Conservation (phyloP, 2,797 vertebrate genomes). For the Scyliorhinus canicula region DNA sequence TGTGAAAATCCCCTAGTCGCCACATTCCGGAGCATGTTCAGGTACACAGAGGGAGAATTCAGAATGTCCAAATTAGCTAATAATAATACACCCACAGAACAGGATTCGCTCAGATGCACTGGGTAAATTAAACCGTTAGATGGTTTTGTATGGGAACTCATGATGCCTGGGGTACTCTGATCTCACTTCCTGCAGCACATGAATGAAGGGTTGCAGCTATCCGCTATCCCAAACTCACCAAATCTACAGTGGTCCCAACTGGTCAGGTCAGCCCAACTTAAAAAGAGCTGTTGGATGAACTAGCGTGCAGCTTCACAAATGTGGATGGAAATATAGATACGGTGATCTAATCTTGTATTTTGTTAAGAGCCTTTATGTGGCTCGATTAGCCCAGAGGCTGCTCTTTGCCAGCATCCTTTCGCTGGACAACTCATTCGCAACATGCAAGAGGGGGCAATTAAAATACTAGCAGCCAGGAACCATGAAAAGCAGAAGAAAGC, state of each 20-base stretch:
- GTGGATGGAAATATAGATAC: not conserved
- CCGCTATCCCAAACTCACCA: no score
- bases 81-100: no score
- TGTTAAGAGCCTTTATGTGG: not conserved
- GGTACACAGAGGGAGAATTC: no score
- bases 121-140: no score
- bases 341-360: no score
- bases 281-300: not conserved
- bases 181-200: not conserved
- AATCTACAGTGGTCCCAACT: no score
- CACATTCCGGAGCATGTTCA: no score
- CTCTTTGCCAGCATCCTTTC: not conserved
- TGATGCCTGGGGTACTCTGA: not conserved
- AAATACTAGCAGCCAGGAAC: not conserved
- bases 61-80: no score
- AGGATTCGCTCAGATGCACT: not conserved
- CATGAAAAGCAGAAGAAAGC: not conserved
- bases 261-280: not conserved
- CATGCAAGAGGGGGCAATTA: not conserved
- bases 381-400: not conserved
- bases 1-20: no score
- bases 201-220: not conserved
- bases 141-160: not conserved
- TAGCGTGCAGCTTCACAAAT: not conserved
- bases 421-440: no score